Base-by-base conservation (phyloP, 2,797 vertebrate genomes). In the Moxostoma hubbsi region DNA sequence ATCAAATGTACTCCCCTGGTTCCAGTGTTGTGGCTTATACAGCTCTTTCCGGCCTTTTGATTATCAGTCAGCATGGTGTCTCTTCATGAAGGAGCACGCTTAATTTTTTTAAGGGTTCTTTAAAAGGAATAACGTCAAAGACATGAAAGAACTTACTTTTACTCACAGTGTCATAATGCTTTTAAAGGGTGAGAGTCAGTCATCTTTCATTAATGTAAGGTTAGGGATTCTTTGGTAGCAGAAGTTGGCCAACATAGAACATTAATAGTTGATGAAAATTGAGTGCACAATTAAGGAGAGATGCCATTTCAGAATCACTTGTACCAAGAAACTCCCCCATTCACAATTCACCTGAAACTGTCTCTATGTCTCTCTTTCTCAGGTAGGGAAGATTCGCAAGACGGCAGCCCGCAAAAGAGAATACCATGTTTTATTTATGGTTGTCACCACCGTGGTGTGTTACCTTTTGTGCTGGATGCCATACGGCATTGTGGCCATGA, bases 401-500 rank as follows among this genome's bases (percentile, higher is more conserved):
- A 94, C 84, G 0, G 87, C 95, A 36, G 92, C 94, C 9, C 90
- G 94, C 9, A 93, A 87, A 85, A 91, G 95, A 66, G 95, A 96
- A 84, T 95, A 91, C 86, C 94, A 90, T 7, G 93, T 96, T 16
- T 89, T 97, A 63, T 94, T 94, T 75, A 95, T 96, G 95, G 94
- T 97, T 51, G 86, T 96, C 79, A 93, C 92, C 18, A 93, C 94
- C 5, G 93, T 95, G 10, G 92, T 90, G 65, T 96, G 94, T 81
- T 96, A 94, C 36, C 78, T 96, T 24, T 55, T 96, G 83, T 96
- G 95, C 76, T 96, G 94, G 95, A 92, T 94, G 88, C 95, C 94
- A 0, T 96, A 95, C 1, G 94, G 95, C 9, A 86, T 96, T 5
- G 92, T 95, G 85, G 94, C 94, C 70, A 88, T 97, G 84, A 93